Percentiles rank a stretch among this genome's conserved stretches.
Evolutionary conservation across 92 coral and sea anemone genomes (phyloP).

Genomic region (Virgularia gustaviana): DNA sequence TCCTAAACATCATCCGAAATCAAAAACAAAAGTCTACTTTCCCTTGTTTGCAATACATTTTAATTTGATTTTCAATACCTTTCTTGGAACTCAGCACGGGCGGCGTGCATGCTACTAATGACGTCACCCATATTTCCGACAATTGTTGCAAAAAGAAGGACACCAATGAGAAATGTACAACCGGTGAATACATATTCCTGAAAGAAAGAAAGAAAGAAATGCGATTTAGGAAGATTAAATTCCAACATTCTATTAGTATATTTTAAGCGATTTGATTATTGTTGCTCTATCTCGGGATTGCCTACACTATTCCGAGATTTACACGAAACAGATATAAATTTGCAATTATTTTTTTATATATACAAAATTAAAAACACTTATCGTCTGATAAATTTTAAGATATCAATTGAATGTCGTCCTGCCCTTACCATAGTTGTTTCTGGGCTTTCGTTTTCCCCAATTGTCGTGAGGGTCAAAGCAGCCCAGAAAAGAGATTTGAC

Average conservation of each 20-base stretch:
- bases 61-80: conserved; percentile 44
- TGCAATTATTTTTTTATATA: no score
- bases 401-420: not conserved
- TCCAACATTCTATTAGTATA: no score
- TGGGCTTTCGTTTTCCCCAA: conserved; percentile 95
- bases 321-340: no score
- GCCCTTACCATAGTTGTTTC: conserved; percentile 82
- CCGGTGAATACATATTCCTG: conserved; percentile 92
- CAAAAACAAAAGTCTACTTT: not conserved
- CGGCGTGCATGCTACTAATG: conserved; percentile 96
- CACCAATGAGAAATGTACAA: conserved; percentile 85
- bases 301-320: no score
- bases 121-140: conserved; percentile 98
- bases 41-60: not conserved
- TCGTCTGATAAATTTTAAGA: not conserved
- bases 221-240: not conserved
- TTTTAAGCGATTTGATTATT: no score
- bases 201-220: not conserved
- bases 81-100: conserved; percentile 85
- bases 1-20: conserved; percentile 40
- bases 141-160: conserved; percentile 90
- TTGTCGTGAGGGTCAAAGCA: conserved; percentile 81
- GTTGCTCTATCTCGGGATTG: no score
- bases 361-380: not conserved
- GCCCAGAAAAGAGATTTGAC: conserved; percentile 95